Base-by-base conservation (phyloP, 2,113 vertebrate genomes). In the Monopterus albus region DNA sequence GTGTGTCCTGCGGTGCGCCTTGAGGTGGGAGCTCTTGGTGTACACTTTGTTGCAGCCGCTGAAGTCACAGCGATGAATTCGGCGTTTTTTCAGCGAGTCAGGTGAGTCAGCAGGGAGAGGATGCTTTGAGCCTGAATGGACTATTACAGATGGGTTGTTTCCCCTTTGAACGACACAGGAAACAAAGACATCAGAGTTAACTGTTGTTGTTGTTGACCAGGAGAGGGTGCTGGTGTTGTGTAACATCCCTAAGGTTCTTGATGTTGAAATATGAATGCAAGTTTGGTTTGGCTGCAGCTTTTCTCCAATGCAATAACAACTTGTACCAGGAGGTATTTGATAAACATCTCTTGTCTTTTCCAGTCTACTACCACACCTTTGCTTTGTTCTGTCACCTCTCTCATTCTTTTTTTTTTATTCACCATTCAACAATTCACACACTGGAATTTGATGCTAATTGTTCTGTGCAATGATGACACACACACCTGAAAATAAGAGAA, bases 11-110 rank as follows among this genome's bases (percentile, higher is more conserved):
- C 97, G 94, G 89, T 99, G 98, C 7, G 98, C 97, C 91, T 99
- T 98, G 57, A 99, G 93, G 77, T 99, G 98, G 62, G 97, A 99
- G 87, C 98, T 99, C 84, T 99, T 99, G 64, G 98, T 99, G 91
- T 99, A 99, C 77, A 99, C 96, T 87, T 99, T 99, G 89, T 98
- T 96, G 89, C 98, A 99, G 42, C 96, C 96, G 1, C 94, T 93
- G 36, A 97, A 98, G 82, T 99, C 98, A 8, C 98, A 99, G 69
- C 96, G 90, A 82, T 99, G 97, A 90, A 98, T 98, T 66, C 98
- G 90, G 6, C 97, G 91, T 84, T 98, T 99, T 75, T 95, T 95
- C 49, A 97, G 92, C 0, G 95, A 92, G 82, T 99, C 98, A 0
- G 97, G 97, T 60, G 98, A 99, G 47, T 99, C 98, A 21, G 94